Evolutionary conservation across 2,888 invertebrate genomes (phyloP).

Genomic region (Pharmacophagus antenor): DNA sequence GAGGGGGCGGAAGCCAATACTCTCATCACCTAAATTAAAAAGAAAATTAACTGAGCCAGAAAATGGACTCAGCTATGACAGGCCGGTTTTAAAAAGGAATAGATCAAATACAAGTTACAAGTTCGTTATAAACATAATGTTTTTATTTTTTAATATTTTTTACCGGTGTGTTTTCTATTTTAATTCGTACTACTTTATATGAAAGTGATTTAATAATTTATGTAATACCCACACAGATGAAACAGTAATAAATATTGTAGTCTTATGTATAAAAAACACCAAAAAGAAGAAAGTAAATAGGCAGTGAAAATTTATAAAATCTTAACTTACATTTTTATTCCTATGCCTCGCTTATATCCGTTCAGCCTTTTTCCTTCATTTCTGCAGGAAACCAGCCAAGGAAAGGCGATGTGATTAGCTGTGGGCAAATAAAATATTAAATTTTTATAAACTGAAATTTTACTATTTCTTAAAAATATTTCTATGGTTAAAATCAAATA

Average conservation of each 20-base stretch:
- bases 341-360: slow-evolving; percentile 48
- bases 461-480: neutral
- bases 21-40: slow-evolving; percentile 35
- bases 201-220: too few relatives aligned
- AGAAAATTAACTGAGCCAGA: slow-evolving; percentile 10
- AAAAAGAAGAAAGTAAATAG: neutral
- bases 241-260: neutral
- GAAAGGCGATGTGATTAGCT: slow-evolving; percentile 46
- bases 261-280: neutral
- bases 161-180: too few relatives aligned
- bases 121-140: too few relatives aligned
- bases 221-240: neutral
- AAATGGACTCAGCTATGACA: slow-evolving; percentile 10
- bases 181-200: too few relatives aligned
- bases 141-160: neutral
- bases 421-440: slow-evolving; percentile 37
- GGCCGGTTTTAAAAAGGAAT: neutral
- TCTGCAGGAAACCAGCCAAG: slow-evolving; percentile 51
- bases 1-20: slow-evolving; percentile 42
- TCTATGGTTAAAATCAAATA: neutral
- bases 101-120: neutral
- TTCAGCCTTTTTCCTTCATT: slow-evolving; percentile 76
- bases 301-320: neutral
- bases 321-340: slow-evolving; percentile 72
- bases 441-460: neutral